Base-by-base conservation (phyloP, 1,140 invertebrate species). In the Apocrypta bakeri region DNA sequence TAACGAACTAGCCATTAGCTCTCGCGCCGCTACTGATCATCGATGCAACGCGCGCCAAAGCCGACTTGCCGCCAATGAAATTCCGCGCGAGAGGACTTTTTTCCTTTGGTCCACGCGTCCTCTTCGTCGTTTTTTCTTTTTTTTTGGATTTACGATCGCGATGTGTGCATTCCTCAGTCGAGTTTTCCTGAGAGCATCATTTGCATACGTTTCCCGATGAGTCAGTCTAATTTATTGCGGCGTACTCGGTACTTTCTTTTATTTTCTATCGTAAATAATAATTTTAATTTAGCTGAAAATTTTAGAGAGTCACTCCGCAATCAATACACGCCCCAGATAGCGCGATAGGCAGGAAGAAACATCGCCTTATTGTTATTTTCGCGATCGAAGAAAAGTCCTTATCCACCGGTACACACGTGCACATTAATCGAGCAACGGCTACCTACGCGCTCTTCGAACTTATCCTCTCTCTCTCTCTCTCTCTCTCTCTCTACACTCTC, bases 1-100 rank as follows among this genome's bases (percentile, higher is more conserved):
- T 64, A 64, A 37, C 33, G 74, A 31, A n/a, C 11, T 61, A 31
- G 12, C 21, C 42, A 64, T 64, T 76, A 64, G 29, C 31, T 76
- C 48, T 12, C 40, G 48, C 3, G 17, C 42, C 4, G 48, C 14
- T 27, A 31, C 63, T 27, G 24, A 77, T 77, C 75, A 40, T 37
- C 74, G 31, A 37, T 64, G 74, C 74, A 37, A 31, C 31, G n/a
- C n/a, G 14, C 14, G 17, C 37, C 74, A 76, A 64, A 64, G 63
- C 63, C 12, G 27, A 42, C 33, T 56, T 33, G 75, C 61, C 37
- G 25, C 31, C 48, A 56, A 56, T 56, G 29, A 69, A 37, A 69
- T 69, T 69, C 68, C 68, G 48, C 21, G n/a, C n/a, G n/a, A n/a
- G 48, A n/a, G 17, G 48, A 21, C 48, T n/a, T 74, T 74, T 74